Base-by-base conservation (phyloP, 2,797 vertebrate genomes). In the Sebastes jordani region DNA sequence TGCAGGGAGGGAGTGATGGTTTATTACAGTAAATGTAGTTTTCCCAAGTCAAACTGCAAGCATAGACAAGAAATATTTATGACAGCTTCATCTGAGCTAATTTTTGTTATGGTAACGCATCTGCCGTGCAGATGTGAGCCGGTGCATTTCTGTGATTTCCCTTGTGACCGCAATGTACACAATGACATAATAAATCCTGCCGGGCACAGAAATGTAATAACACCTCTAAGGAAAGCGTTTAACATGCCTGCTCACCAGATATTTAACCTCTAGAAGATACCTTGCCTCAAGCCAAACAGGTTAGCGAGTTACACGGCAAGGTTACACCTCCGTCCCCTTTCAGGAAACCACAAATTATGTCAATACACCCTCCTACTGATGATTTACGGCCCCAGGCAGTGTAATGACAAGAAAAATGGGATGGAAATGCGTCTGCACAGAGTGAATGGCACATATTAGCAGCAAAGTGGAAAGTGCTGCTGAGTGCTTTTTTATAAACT, bases 321-420 rank as follows among this genome's bases (percentile, higher is more conserved):
- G 87, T 90, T 83, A 87, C 74, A 86, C 70, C 86, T 86, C 79
- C 10, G 18, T 58, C 81, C 74, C 66, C 56, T 60, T 30, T 75
- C 83, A 91, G 88, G 84, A 93, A 93, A 85, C 87, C 85, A 81
- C 85, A 90, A 87, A 90, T 92, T 73, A 88, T 83, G 67, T 69
- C 60, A 61, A 49, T 46, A 20, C 72, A 59, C 65, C 74, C 49
- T 73, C 78, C 73, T 67, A 71, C 63, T 72, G 81, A 89, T 90
- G 74, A 88, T 81, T 81, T 80, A 89, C 36, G n/a, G 80, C 88
- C 80, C 11, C 16, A 1, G 76, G 89, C 82, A 49, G 32, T 23
- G 58, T 62, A 84, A 78, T n/a, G 42, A 70, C 75, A 73, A 42
- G 25, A 76, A 84, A 78, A 77, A 76, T 1, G 6, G 25, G 23